Evolutionary conservation across 2,797 vertebrate genomes (phyloP).

Genomic region (Carapus acus): DNA sequence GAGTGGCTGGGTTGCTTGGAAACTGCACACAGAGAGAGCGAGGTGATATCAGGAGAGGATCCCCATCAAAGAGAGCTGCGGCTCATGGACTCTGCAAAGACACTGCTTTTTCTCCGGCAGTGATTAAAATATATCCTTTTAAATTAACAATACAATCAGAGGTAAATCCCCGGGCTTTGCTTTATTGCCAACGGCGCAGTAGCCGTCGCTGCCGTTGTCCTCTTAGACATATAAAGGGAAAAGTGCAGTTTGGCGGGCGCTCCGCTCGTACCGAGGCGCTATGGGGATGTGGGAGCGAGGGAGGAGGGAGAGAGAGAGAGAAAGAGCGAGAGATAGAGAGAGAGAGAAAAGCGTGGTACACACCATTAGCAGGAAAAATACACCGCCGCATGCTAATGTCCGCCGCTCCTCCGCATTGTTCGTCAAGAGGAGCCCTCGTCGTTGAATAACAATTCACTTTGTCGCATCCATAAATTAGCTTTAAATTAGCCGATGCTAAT

Average conservation of each 20-base stretch:
- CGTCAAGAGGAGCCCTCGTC: no score
- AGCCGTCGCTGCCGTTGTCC: slow-evolving; percentile 1
- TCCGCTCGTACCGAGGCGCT: not conserved
- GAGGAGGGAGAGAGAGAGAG: no score
- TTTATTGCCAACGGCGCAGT: not conserved
- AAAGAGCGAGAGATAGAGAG: not conserved
- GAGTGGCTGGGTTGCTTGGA: slow-evolving; percentile 75
- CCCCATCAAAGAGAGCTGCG: slow-evolving; percentile 47
- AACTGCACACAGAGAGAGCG: slow-evolving; percentile 61
- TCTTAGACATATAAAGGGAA: not conserved
- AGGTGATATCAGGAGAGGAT: slow-evolving; percentile 48
- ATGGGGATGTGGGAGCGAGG: no score
- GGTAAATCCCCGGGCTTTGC: not conserved
- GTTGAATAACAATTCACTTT: no score
- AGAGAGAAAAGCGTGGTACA: no score
- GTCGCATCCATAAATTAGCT: no score
- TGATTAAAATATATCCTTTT: slow-evolving; percentile 5
- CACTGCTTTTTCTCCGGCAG: slow-evolving; percentile 13
- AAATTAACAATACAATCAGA: slow-evolving; percentile 8
- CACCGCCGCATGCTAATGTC: no score
- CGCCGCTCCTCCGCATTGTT: no score
- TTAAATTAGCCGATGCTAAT: no score
- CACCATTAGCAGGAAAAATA: no score
- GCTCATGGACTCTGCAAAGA: slow-evolving; percentile 33
- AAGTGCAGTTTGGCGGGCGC: slow-evolving; percentile 4